Conservation (phyloP, 1,140 invertebrate genomes). For the Pseudobourletiella spinata region DNA sequence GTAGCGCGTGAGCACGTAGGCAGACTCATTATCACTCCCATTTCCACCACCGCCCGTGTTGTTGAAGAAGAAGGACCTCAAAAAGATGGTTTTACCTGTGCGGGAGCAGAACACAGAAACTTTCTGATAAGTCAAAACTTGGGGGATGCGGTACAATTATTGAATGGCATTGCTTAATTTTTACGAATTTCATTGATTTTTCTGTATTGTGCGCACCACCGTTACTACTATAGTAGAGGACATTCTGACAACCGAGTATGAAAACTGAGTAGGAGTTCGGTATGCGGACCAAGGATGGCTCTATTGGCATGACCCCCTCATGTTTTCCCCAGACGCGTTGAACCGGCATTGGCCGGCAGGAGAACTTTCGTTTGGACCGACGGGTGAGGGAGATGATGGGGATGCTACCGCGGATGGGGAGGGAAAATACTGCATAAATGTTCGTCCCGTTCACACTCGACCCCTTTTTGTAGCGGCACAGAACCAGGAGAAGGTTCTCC, state of each 20-base stretch:
- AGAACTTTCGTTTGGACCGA: conserved; percentile 8
- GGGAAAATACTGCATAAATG: not conserved
- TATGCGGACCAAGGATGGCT: not conserved
- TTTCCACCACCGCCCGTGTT: not conserved
- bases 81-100: not conserved
- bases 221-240: conserved; percentile 15
- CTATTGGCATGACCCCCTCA: not conserved
- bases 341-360: not conserved
- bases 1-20: not conserved
- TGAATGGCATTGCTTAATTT: too few species aligned
- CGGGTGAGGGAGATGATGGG: not conserved
- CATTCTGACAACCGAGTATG: conserved; percentile 14
- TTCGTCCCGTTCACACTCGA: not conserved
- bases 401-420: not conserved
- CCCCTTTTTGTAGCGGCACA: not conserved
- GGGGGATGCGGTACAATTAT: too few species aligned
- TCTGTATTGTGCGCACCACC: conserved; percentile 12
- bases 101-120: too few species aligned
- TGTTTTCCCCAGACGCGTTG: too few species aligned
- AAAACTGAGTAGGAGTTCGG: conserved; percentile 9
- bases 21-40: not conserved
- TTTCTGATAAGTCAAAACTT: too few species aligned
- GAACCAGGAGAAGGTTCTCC: not conserved
- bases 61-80: not conserved
- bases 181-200: not conserved